phyloP scores from a whole-genome alignment of 2,888 invertebrate species.

The Tenthredo livida region DNA sequence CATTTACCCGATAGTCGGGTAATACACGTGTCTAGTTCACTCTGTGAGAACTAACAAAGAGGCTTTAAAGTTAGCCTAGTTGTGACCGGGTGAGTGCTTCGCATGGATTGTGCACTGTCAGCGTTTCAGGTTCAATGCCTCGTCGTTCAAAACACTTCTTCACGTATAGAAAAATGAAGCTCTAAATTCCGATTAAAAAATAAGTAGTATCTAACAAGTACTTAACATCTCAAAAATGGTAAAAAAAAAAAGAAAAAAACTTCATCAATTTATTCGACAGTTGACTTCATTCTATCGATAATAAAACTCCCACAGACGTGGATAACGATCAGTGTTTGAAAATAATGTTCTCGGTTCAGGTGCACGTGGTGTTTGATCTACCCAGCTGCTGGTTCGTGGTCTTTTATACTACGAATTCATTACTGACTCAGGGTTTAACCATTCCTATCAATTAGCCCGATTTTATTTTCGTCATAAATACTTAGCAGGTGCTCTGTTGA shows the following conservation, averaged over 20 bases:
- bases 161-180: not conserved
- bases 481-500: not conserved
- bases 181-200: not conserved
- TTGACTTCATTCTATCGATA: not conserved
- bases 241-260: not conserved
- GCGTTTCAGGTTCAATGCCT: slow-evolving; percentile 44
- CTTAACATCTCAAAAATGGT: not conserved
- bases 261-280: not conserved
- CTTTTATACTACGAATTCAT: not conserved
- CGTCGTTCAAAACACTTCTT: slow-evolving; percentile 16
- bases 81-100: slow-evolving; percentile 6
- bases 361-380: not conserved
- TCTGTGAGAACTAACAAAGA: not conserved
- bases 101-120: slow-evolving; percentile 39
- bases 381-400: not conserved
- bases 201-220: not conserved
- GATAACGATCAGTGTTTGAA: not conserved
- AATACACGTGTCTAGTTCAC: not conserved
- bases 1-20: not conserved
- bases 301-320: not conserved
- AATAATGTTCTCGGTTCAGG: not conserved
- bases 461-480: not conserved
- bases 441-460: slow-evolving; percentile 2
- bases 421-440: slow-evolving; percentile 13
- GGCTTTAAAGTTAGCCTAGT: slow-evolving; percentile 41